A percentile compares a stretch with the other conserved stretches of the same genome.
Conservation (phyloP, 35 echinoderm and acorn worm genomes). For the Apostichopus californicus region DNA sequence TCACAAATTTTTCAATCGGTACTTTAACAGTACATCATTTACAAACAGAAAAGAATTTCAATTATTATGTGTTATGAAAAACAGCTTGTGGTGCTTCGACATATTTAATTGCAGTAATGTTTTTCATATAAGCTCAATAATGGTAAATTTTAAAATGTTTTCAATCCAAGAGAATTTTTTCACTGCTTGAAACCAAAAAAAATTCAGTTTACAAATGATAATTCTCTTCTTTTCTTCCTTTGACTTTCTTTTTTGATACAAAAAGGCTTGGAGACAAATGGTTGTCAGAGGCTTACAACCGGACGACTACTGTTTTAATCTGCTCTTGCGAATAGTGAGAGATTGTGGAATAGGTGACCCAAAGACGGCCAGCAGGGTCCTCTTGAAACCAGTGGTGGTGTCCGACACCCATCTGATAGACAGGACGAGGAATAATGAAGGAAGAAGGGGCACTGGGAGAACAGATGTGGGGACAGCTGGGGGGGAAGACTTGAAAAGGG, state of each 20-base stretch:
- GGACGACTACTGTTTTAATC: slow-evolving; percentile 78
- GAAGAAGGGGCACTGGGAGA: not conserved
- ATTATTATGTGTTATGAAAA: no score
- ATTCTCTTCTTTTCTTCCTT: not conserved
- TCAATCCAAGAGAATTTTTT: no score
- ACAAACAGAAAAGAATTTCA: no score
- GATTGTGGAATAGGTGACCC: slow-evolving; percentile 93
- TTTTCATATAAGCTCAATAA: no score
- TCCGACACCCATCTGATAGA: not conserved
- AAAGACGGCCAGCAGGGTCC: slow-evolving; percentile 73
- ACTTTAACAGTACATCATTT: no score
- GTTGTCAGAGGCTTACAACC: slow-evolving; percentile 70
- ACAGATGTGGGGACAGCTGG: no score
- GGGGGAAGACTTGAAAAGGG: not conserved
- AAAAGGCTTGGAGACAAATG: slow-evolving; percentile 89
- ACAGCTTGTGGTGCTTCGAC: no score
- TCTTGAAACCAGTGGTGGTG: slow-evolving; percentile 53
- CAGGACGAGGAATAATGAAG: slow-evolving; percentile 22
- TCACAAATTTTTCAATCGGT: no score
- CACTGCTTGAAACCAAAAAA: no score
- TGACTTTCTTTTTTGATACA: not conserved
- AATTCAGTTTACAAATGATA: no score
- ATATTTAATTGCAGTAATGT: no score
- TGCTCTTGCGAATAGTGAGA: slow-evolving; percentile 78
- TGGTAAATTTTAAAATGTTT: no score